These are phyloP conservation scores for Chaenodraco wilsoni DNA, from an alignment of 2,797 vertebrate species.

Conservation along the genomic window DNA sequence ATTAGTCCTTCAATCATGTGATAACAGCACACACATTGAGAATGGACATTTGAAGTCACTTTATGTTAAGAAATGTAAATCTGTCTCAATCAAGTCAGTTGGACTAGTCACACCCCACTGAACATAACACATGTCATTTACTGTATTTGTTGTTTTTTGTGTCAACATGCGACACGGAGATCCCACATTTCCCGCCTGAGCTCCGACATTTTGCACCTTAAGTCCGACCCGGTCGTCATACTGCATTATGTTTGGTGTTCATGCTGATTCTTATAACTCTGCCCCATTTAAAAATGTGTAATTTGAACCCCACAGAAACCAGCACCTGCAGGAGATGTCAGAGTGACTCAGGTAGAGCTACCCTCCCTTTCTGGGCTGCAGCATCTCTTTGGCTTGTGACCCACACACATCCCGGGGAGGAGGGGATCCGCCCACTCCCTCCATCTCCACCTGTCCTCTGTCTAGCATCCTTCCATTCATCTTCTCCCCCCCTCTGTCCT, in stretches of 20 bases:
- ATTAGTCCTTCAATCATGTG: conserved; percentile 6
- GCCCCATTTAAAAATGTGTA: conserved; percentile 86
- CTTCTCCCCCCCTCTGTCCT: conserved; percentile 61
- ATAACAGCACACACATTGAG: conserved; percentile 7
- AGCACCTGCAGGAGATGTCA: conserved; percentile 92
- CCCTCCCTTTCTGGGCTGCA: conserved; percentile 85
- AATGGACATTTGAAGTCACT: conserved; percentile 16
- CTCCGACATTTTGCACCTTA: conserved; percentile 45
- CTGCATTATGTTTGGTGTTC: conserved; percentile 80
- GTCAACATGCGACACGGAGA: conserved; percentile 24
- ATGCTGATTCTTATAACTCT: conserved; percentile 81
- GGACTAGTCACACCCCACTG: neutral
- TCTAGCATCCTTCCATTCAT: conserved; percentile 75
- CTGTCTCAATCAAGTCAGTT: conserved; percentile 12
- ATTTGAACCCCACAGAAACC: conserved; percentile 92
- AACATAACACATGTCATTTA: neutral
- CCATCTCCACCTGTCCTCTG: conserved; percentile 77
- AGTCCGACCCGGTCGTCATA: conserved; percentile 54
- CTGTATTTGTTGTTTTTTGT: conserved; percentile 31
- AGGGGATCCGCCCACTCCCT: conserved; percentile 77
- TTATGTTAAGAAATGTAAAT: neutral
- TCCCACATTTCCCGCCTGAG: conserved; percentile 29
- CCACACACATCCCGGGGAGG: conserved; percentile 75
- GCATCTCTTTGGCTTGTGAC: conserved; percentile 84
- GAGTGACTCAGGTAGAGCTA: conserved; percentile 89